These are phyloP conservation scores for Colostygia pectinataria DNA, from an alignment of 2,888 invertebrate species.

Conservation along the genomic window DNA sequence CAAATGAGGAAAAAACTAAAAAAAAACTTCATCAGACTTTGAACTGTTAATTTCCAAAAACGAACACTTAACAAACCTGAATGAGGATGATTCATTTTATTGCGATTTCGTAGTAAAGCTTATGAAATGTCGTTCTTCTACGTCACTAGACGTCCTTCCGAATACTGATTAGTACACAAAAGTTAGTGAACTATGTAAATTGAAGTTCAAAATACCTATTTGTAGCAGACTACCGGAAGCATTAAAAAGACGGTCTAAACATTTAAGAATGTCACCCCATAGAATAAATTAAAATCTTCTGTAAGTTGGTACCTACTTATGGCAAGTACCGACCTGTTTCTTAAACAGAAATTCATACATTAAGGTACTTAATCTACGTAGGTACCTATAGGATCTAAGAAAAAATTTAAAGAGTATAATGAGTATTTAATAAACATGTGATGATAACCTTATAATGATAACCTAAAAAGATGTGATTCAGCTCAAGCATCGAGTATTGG, in stretches of 20 bases:
- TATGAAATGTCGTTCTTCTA: constrained; percentile 26
- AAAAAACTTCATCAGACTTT: too few species aligned
- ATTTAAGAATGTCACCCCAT: constrained; percentile 14
- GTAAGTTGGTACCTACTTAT: background rate
- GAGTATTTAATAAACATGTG: too few species aligned
- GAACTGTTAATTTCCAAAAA: too few species aligned
- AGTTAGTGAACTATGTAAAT: constrained; percentile 39
- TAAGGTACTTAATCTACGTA: too few species aligned
- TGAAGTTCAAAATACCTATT: constrained; percentile 26
- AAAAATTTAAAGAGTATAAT: too few species aligned
- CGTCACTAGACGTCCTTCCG: constrained; percentile 17
- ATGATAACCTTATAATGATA: too few species aligned
- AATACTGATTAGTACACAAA: constrained; percentile 32
- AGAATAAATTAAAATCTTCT: constrained; percentile 9
- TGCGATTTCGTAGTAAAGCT: constrained; percentile 30
- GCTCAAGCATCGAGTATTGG: too few species aligned
- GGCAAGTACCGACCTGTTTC: constrained; percentile 6
- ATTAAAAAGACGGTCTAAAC: constrained; percentile 1
- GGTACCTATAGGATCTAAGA: too few species aligned
- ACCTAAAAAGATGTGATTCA: too few species aligned
- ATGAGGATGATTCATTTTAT: constrained; percentile 29
- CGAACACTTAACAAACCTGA: background rate
- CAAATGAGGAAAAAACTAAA: too few species aligned
- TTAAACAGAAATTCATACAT: too few species aligned
- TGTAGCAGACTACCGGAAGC: constrained; percentile 17